Conservation (phyloP, 2,113 vertebrate genomes). For the Shinisaurus crocodilurus region DNA sequence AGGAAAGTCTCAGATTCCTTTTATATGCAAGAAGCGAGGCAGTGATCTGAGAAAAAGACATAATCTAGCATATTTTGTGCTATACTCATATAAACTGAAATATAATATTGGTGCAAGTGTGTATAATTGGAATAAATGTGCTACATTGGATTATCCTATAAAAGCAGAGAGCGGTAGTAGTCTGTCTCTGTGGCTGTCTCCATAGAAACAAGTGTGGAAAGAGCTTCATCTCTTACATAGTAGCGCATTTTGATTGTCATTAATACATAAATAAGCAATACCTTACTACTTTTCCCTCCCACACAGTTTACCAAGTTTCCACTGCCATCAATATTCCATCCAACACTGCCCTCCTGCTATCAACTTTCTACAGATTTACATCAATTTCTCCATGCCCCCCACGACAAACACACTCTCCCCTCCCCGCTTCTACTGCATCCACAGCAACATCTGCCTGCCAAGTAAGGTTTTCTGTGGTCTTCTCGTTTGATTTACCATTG, state of each 20-base stretch:
- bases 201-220: slow-evolving; percentile 68
- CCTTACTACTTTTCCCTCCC: slow-evolving; percentile 41
- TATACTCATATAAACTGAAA: slow-evolving; percentile 15
- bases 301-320: slow-evolving; percentile 28
- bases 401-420: no score
- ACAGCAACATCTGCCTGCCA: slow-evolving; percentile 6
- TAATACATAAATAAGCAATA: slow-evolving; percentile 46
- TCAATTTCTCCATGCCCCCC: not conserved
- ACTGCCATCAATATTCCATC: slow-evolving; percentile 22
- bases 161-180: slow-evolving; percentile 53
- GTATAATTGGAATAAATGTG: slow-evolving; percentile 62
- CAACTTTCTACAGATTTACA: not conserved
- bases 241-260: slow-evolving; percentile 63
- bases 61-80: not conserved
- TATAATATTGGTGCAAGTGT: slow-evolving; percentile 48
- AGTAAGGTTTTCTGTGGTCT: not conserved
- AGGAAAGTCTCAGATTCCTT: not conserved
- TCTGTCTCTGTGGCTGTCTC: slow-evolving; percentile 60
- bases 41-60: not conserved
- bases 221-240: slow-evolving; percentile 55
- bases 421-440: not conserved
- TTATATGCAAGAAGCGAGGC: not conserved
- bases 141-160: slow-evolving; percentile 57
- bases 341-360: slow-evolving; percentile 39
- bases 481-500: not conserved